Conservation (phyloP, 2,888 invertebrate species). For the Agriopis marginaria region DNA sequence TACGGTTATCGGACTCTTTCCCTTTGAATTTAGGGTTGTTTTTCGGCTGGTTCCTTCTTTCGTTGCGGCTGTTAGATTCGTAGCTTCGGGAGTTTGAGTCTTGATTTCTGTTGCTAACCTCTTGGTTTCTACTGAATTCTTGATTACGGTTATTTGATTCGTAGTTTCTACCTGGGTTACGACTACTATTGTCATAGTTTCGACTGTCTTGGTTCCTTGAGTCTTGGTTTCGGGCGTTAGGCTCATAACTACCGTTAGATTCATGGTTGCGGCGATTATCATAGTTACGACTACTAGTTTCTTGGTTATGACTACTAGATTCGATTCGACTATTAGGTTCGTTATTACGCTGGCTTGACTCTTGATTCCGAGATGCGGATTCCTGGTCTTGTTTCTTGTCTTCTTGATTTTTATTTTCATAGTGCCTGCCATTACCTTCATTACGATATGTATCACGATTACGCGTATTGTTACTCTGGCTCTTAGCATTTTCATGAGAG, state of each 20-base stretch:
- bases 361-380: constrained; percentile 42
- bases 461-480: constrained; percentile 54
- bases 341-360: constrained; percentile 46
- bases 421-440: constrained; percentile 47
- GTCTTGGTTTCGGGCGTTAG: constrained; percentile 36
- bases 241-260: constrained; percentile 36
- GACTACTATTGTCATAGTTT: constrained; percentile 41
- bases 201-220: constrained; percentile 48
- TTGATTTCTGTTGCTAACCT: constrained; percentile 26
- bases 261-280: constrained; percentile 40
- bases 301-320: constrained; percentile 41
- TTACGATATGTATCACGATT: constrained; percentile 53
- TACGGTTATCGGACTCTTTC: constrained; percentile 72
- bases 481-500: constrained; percentile 56
- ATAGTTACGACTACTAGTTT: constrained; percentile 43
- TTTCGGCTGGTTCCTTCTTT: constrained; percentile 68
- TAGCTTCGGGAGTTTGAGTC: constrained; percentile 43
- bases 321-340: constrained; percentile 48
- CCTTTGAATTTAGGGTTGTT: constrained; percentile 65
- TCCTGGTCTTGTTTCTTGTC: constrained; percentile 42
- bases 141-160: constrained; percentile 44
- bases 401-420: constrained; percentile 41
- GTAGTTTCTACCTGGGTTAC: constrained; percentile 28
- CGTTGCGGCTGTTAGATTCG: constrained; percentile 44
- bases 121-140: constrained; percentile 39